Evolutionary conservation across 2,797 vertebrate genomes (phyloP).

Genomic region (Agapornis canus): DNA sequence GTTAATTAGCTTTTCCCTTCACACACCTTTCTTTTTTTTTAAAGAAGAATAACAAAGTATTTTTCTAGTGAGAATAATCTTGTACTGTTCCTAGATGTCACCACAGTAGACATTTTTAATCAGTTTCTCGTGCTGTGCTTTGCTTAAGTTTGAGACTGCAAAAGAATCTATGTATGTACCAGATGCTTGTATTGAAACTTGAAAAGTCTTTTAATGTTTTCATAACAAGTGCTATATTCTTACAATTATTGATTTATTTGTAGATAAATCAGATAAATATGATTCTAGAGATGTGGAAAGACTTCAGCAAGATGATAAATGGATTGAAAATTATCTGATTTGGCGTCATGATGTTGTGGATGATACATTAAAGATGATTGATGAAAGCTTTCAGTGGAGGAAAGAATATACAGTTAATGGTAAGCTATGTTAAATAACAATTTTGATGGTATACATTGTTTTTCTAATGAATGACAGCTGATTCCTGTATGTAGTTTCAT

Average conservation of each 20-base stretch:
- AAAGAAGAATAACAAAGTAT: background rate
- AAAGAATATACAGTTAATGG: slow-evolving; percentile 91
- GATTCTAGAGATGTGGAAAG: slow-evolving; percentile 92
- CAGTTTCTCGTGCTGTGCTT: background rate
- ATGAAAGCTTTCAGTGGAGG: slow-evolving; percentile 95
- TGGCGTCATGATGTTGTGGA: slow-evolving; percentile 88
- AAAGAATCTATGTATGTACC: background rate
- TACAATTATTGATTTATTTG: slow-evolving; percentile 21
- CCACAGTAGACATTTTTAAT: background rate
- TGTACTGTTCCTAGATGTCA: background rate
- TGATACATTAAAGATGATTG: slow-evolving; percentile 95
- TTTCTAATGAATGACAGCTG: background rate
- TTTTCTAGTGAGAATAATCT: background rate
- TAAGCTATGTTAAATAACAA: slow-evolving; percentile 67
- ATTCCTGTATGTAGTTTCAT: background rate
- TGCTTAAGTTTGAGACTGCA: background rate
- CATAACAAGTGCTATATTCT: background rate
- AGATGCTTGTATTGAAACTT: background rate
- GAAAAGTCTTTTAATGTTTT: background rate
- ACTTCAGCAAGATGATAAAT: slow-evolving; percentile 85
- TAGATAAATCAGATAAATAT: slow-evolving; percentile 89
- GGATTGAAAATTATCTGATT: slow-evolving; percentile 86
- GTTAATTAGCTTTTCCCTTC: background rate
- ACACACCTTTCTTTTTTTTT: background rate
- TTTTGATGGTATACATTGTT: background rate